A percentile compares a stretch with the other conserved stretches of the same genome.
phyloP scores from a whole-genome alignment of 2,113 vertebrate genomes.

The Rissa tridactyla region DNA sequence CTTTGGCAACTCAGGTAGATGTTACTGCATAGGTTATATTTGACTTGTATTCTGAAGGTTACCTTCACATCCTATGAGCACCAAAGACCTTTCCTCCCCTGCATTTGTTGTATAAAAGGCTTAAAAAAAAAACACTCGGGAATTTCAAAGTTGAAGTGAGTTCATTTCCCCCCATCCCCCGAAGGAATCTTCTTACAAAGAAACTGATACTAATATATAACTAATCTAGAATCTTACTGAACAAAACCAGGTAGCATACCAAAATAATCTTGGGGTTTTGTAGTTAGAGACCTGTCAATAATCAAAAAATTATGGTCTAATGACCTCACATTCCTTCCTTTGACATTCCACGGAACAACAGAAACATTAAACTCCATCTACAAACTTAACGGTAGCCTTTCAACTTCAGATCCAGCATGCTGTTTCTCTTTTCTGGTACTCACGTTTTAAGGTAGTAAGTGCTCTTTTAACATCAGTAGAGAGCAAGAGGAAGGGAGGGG shows the following conservation, averaged over 20 bases:
- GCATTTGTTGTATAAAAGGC: background rate
- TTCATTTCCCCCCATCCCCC: too few species aligned
- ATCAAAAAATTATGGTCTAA: background rate
- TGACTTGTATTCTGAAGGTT: background rate
- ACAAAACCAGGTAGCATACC: background rate
- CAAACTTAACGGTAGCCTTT: background rate
- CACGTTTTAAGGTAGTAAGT: accelerated
- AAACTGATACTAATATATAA: background rate
- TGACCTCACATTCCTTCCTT: background rate
- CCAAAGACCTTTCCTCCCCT: background rate
- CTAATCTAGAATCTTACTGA: background rate
- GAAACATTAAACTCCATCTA: background rate
- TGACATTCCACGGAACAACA: background rate
- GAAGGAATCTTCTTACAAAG: background rate
- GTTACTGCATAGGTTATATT: background rate
- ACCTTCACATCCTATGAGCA: background rate
- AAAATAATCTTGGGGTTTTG: background rate
- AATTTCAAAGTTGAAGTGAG: background rate
- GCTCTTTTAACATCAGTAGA: background rate
- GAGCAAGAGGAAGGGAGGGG: background rate
- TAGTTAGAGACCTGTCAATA: background rate
- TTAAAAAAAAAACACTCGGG: background rate
- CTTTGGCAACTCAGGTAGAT: background rate
- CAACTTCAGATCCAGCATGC: background rate
- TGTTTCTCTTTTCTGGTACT: background rate